phyloP scores from a whole-genome alignment of 1,140 invertebrate species.

The Meloidogyne chitwoodi region DNA sequence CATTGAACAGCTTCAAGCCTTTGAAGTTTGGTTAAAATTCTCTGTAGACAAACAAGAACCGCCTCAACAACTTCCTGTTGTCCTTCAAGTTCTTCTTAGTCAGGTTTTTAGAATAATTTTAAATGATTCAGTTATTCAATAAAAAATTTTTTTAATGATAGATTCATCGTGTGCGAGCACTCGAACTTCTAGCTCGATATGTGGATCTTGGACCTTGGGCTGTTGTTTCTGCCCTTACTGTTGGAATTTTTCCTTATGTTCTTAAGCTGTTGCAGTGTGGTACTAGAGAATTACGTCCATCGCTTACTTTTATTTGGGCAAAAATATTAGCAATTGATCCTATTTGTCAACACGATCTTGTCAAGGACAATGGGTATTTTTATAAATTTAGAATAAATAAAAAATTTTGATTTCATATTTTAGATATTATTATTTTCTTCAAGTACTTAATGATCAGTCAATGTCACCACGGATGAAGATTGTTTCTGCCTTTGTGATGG shows the following conservation, averaged over 20 bases:
- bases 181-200: slow-evolving; percentile 89
- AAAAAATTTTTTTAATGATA: neutral
- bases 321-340: slow-evolving; percentile 92
- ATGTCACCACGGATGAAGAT: slow-evolving; percentile 39
- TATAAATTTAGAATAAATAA: neutral
- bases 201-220: slow-evolving; percentile 93
- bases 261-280: slow-evolving; percentile 84
- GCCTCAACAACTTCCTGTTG: slow-evolving; percentile 93
- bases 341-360: slow-evolving; percentile 82
- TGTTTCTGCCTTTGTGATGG: slow-evolving; percentile 57
- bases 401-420: neutral
- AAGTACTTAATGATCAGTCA: slow-evolving; percentile 61
- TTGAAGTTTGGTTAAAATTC: slow-evolving; percentile 85
- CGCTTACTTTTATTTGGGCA: slow-evolving; percentile 96
- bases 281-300: slow-evolving; percentile 80
- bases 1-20: slow-evolving; percentile 95
- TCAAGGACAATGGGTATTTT: slow-evolving; percentile 72
- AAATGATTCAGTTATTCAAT: neutral
- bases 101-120: slow-evolving; percentile 70
- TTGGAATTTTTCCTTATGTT: slow-evolving; percentile 98
- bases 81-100: slow-evolving; percentile 88
- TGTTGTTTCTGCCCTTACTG: slow-evolving; percentile 84
- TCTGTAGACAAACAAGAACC: slow-evolving; percentile 70
- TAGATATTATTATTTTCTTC: slow-evolving; percentile 63
- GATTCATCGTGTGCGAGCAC: slow-evolving; percentile 79